Evolutionary conservation across 2,113 vertebrate genomes (phyloP).

Genomic region (Carollia perspicillata): DNA sequence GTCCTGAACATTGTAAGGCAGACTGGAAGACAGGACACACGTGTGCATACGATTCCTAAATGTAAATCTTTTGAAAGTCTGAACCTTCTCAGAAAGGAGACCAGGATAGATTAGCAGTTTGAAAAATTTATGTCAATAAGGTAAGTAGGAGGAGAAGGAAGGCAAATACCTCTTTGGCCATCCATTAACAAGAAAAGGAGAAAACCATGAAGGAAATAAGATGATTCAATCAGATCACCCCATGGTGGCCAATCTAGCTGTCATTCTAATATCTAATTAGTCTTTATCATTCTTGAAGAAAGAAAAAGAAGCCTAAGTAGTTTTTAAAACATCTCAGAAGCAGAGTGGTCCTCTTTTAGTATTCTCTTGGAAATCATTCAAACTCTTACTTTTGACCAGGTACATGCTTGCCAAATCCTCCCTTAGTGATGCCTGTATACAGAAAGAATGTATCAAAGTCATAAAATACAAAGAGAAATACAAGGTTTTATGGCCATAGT

Average conservation of each 20-base stretch:
- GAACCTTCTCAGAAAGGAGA: constrained; percentile 24
- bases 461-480: constrained; percentile 22
- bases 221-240: neutral
- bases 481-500: neutral
- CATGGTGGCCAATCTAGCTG: neutral
- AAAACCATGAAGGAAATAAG: constrained; percentile 21
- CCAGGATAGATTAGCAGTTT: neutral
- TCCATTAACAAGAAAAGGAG: neutral
- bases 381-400: constrained; percentile 30
- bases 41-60: neutral
- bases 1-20: neutral
- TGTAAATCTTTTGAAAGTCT: neutral
- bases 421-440: neutral
- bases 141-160: neutral
- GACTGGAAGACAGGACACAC: neutral
- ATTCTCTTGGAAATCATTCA: constrained; percentile 17
- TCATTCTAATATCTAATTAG: constrained; percentile 18
- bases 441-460: constrained; percentile 30
- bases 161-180: neutral
- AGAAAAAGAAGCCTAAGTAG: neutral
- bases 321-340: constrained; percentile 35
- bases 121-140: constrained; percentile 24
- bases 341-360: constrained; percentile 23
- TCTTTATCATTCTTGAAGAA: constrained; percentile 15
- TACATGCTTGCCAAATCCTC: constrained; percentile 12